Conservation (phyloP, 2,113 vertebrate species). For the Stegastes partitus region DNA sequence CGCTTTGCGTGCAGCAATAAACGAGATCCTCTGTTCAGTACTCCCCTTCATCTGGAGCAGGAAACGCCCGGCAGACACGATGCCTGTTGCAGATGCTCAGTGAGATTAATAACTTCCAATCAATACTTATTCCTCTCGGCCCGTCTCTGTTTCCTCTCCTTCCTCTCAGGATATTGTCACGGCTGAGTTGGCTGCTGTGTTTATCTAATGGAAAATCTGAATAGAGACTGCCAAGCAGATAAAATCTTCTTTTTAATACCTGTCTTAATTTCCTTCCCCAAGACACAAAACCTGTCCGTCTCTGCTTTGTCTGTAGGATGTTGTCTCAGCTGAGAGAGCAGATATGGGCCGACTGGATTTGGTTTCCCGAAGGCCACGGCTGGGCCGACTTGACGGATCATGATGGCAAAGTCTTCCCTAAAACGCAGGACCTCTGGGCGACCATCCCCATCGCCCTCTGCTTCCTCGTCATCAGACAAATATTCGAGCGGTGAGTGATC, state of each 20-base stretch:
- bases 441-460: slow-evolving; percentile 90
- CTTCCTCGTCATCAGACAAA: slow-evolving; percentile 90
- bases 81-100: slow-evolving; percentile 27
- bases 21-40: background rate
- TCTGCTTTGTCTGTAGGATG: slow-evolving; percentile 82
- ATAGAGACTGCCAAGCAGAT: slow-evolving; percentile 15
- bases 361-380: slow-evolving; percentile 92
- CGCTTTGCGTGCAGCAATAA: slow-evolving; percentile 1
- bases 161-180: slow-evolving; percentile 53
- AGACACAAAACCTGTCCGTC: background rate
- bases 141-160: slow-evolving; percentile 43
- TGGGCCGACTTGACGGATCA: slow-evolving; percentile 91
- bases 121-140: slow-evolving; percentile 48
- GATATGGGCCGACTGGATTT: slow-evolving; percentile 95
- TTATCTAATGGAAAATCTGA: slow-evolving; percentile 37
- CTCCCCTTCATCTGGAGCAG: slow-evolving; percentile 15
- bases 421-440: slow-evolving; percentile 89
- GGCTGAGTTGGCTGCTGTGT: slow-evolving; percentile 25
- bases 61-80: slow-evolving; percentile 22
- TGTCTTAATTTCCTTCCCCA: slow-evolving; percentile 31
- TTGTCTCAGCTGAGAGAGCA: slow-evolving; percentile 86
- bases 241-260: slow-evolving; percentile 25
- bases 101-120: slow-evolving; percentile 59
- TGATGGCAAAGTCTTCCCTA: slow-evolving; percentile 88
- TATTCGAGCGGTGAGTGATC: slow-evolving; percentile 91